Conservation (phyloP, 2,797 vertebrate species). For the Oreochromis mossambicus region DNA sequence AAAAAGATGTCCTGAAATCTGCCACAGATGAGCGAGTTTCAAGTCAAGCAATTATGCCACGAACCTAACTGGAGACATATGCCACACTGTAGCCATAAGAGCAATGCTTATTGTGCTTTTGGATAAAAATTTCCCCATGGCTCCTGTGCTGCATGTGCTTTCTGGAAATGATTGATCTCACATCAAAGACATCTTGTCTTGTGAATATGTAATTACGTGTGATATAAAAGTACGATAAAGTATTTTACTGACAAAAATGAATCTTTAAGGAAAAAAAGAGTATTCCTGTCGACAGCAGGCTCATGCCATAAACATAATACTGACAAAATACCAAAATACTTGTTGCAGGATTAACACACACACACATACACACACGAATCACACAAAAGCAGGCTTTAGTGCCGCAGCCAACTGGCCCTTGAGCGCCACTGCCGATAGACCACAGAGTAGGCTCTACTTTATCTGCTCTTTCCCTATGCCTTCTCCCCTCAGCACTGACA, state of each 20-base stretch:
- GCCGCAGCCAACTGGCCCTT: slow-evolving; percentile 63
- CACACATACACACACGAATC: background rate
- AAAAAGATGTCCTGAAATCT: slow-evolving; percentile 23
- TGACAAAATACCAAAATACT: slow-evolving; percentile 4
- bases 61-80: slow-evolving; percentile 10
- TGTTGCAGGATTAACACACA: slow-evolving; percentile 16
- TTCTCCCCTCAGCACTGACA: slow-evolving; percentile 73
- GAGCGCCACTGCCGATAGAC: slow-evolving; percentile 59
- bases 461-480: slow-evolving; percentile 61
- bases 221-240: background rate
- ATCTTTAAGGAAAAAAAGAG: background rate
- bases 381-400: slow-evolving; percentile 21
- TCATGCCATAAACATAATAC: background rate
- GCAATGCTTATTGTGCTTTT: background rate
- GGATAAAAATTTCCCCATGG: background rate
- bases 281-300: background rate
- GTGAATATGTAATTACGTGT: background rate
- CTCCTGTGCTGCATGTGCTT: background rate
- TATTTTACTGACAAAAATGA: background rate
- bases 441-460: slow-evolving; percentile 57
- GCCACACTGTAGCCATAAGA: background rate
- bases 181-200: background rate
- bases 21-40: slow-evolving; percentile 12
- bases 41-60: slow-evolving; percentile 1
- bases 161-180: background rate